These are phyloP conservation scores for Puma concolor DNA, from an alignment of 2,113 vertebrate genomes.

Conservation along the genomic window DNA sequence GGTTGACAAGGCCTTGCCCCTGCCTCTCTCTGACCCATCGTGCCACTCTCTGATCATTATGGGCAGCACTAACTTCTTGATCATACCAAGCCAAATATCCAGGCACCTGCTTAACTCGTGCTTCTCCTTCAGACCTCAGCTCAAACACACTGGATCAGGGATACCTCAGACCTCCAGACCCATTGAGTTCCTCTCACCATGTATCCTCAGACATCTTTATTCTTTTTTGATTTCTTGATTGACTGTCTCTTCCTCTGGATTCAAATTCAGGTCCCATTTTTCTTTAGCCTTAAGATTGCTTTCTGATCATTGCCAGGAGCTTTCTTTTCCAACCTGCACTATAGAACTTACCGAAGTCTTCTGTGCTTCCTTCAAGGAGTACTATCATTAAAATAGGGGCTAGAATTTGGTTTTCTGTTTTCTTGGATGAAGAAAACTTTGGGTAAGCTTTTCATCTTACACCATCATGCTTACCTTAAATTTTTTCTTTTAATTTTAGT, in stretches of 20 bases:
- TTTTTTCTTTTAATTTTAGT: too few species aligned
- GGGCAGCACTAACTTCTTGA: not conserved
- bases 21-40: not conserved
- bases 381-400: not conserved
- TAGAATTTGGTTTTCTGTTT: not conserved
- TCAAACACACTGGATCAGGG: not conserved
- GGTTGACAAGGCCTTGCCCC: not conserved
- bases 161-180: not conserved
- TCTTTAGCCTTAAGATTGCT: not conserved
- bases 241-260: not conserved
- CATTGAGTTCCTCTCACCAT: not conserved
- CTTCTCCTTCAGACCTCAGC: not conserved
- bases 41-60: not conserved
- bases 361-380: not conserved
- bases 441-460: not conserved
- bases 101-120: not conserved
- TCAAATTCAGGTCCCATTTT: not conserved
- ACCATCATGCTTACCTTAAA: not conserved
- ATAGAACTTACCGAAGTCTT: not conserved
- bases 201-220: not conserved
- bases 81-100: not conserved
- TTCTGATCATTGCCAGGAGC: not conserved
- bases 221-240: not conserved
- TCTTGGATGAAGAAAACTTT: not conserved
- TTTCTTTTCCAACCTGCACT: not conserved